These are phyloP conservation scores for Zophobas atratus DNA, from an alignment of 1,140 invertebrate species.

Conservation along the genomic window DNA sequence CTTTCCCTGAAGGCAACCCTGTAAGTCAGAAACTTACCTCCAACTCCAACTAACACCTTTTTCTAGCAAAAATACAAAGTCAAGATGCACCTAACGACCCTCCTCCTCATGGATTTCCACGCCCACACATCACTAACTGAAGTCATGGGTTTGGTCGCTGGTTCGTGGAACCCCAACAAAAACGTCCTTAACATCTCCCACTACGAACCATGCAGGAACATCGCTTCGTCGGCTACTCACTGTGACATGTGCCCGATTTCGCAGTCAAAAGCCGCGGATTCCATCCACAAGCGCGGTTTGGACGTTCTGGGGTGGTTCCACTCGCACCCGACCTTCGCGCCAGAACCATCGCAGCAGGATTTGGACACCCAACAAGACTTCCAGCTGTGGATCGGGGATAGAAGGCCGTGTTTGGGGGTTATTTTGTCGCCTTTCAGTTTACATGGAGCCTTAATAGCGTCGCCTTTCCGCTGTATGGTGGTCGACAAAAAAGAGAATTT, in stretches of 20 bases:
- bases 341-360: conserved; percentile 76
- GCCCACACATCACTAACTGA: conserved; percentile 78
- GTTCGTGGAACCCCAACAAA: conserved; percentile 66
- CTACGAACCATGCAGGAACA: conserved; percentile 74
- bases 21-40: conserved; percentile 64
- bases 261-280: conserved; percentile 71
- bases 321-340: conserved; percentile 77
- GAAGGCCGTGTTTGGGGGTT: conserved; percentile 73
- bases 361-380: conserved; percentile 74
- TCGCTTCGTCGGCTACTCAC: conserved; percentile 74
- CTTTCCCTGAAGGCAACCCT: conserved; percentile 71
- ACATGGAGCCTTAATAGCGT: conserved; percentile 63
- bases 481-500: conserved; percentile 62
- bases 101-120: conserved; percentile 80
- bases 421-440: conserved; percentile 73
- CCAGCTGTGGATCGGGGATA: conserved; percentile 73
- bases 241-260: conserved; percentile 82
- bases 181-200: conserved; percentile 68
- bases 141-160: conserved; percentile 82
- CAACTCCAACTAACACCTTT: conserved; percentile 10
- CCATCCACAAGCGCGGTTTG: conserved; percentile 69
- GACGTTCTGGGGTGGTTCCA: conserved; percentile 78
- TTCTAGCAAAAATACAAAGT: conserved; percentile 76
- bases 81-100: conserved; percentile 72
- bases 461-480: conserved; percentile 64